Base-by-base conservation (phyloP, 2,113 vertebrate genomes). In the Oxyura jamaicensis region DNA sequence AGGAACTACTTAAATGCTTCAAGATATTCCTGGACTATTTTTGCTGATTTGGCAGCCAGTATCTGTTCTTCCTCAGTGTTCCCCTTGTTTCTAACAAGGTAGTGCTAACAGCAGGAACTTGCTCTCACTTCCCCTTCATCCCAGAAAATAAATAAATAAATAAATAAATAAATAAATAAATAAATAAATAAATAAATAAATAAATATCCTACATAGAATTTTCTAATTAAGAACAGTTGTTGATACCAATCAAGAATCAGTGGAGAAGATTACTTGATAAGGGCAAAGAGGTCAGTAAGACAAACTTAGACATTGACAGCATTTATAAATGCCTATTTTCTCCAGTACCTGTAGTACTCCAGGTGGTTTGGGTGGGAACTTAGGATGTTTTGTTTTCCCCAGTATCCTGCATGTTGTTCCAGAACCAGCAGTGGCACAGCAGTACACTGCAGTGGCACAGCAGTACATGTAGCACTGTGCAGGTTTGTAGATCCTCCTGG, bases 391-490 rank as follows among this genome's bases (percentile, higher is more conserved):
- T 0, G 1, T 23, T 41, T 68, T 62, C 29, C 29, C 60, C 55
- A 21, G 29, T 31, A 42, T 26, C 28, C 31, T 67, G 56, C 36
- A 28, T 17, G 13, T 25, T 39, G 28, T 28, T 39, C 22, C 53
- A 62, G 36, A 75, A 46, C 16, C 42, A 58, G 11, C 19, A 67
- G 35, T 4, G 83, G 52, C 36, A 31, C 13, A 7, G 53, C 42
- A 69, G 66, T 36, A 58, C 21, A 42, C 8, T 55, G 41, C 56
- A 67, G 35, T 4, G 83, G 52, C 36, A 31, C 13, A 7, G 53
- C 42, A 69, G 66, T 36, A 58, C 14, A 19, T 0, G 0, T 41
- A 68, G 23, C n/a, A 8, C 11, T 18, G 26, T 1, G 3, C 35
- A 44, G 33, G 52, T 23, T 88, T 36, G 69, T 73, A 78, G 69